These are phyloP conservation scores for Cheilosia pagana DNA, from an alignment of 2,888 invertebrate species.

Conservation along the genomic window DNA sequence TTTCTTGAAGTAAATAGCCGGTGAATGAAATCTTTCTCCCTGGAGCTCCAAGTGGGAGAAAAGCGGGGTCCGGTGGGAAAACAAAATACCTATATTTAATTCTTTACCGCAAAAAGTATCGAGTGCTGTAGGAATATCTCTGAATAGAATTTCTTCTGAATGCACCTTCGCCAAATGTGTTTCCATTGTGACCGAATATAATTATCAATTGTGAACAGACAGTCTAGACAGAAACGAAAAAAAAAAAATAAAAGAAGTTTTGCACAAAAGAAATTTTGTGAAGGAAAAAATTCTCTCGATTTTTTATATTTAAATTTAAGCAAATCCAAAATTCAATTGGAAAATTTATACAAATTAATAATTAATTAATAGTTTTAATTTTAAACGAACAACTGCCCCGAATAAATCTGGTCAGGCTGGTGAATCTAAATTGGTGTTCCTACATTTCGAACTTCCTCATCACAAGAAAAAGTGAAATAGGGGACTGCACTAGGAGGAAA, in stretches of 20 bases:
- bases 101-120: too few relatives aligned
- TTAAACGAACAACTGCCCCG: slow-evolving; percentile 54
- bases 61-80: too few relatives aligned
- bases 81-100: too few relatives aligned
- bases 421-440: slow-evolving; percentile 73
- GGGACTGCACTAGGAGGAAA: slow-evolving; percentile 39
- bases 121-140: too few relatives aligned
- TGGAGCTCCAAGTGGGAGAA: too few relatives aligned
- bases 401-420: slow-evolving; percentile 66
- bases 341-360: slow-evolving; percentile 11
- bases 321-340: slow-evolving; percentile 37
- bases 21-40: too few relatives aligned
- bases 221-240: slow-evolving; percentile 69
- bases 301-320: slow-evolving; percentile 64
- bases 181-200: slow-evolving; percentile 35
- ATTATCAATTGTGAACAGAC: slow-evolving; percentile 44
- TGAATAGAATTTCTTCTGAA: too few relatives aligned
- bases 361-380: slow-evolving; percentile 39
- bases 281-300: slow-evolving; percentile 49
- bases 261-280: slow-evolving; percentile 73
- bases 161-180: not conserved
- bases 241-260: slow-evolving; percentile 56
- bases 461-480: slow-evolving; percentile 61
- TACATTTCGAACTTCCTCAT: slow-evolving; percentile 70
- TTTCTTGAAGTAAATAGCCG: too few relatives aligned